Evolutionary conservation across 2,113 vertebrate species (phyloP).

Genomic region (Gyps fulvus): DNA sequence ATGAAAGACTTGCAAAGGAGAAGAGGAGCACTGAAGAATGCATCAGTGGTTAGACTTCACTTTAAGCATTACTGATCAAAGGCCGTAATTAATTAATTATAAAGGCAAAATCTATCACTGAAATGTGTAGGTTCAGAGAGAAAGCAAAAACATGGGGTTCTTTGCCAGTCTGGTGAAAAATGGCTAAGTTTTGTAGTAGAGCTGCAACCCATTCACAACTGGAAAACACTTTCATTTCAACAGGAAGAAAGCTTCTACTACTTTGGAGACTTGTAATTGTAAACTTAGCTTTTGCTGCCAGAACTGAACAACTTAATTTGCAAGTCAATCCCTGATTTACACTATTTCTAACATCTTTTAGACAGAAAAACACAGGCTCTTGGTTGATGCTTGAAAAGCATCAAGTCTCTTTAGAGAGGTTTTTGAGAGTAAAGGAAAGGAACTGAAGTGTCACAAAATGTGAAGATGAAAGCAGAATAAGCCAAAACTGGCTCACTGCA

Average conservation of each 20-base stretch:
- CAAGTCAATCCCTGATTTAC: conserved; percentile 3
- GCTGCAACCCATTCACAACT: neutral
- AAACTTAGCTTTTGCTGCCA: neutral
- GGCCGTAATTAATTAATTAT: neutral
- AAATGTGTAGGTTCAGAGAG: neutral
- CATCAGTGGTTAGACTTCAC: neutral
- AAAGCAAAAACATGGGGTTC: neutral
- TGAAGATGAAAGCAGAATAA: neutral
- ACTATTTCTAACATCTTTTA: conserved; percentile 12
- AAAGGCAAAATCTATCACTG: neutral
- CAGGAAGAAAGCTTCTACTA: neutral
- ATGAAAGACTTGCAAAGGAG: neutral
- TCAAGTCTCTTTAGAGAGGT: neutral
- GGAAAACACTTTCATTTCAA: neutral
- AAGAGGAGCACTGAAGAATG: neutral
- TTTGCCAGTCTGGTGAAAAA: neutral
- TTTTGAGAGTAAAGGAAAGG: neutral
- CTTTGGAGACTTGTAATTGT: neutral
- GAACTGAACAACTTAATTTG: conserved; percentile 7
- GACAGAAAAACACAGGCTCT: neutral
- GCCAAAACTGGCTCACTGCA: neutral
- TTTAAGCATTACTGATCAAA: neutral
- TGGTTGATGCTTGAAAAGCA: neutral
- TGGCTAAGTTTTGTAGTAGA: neutral
- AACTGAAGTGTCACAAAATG: neutral